Conservation (phyloP, 1,140 invertebrate genomes). For the Heterodera carotae region DNA sequence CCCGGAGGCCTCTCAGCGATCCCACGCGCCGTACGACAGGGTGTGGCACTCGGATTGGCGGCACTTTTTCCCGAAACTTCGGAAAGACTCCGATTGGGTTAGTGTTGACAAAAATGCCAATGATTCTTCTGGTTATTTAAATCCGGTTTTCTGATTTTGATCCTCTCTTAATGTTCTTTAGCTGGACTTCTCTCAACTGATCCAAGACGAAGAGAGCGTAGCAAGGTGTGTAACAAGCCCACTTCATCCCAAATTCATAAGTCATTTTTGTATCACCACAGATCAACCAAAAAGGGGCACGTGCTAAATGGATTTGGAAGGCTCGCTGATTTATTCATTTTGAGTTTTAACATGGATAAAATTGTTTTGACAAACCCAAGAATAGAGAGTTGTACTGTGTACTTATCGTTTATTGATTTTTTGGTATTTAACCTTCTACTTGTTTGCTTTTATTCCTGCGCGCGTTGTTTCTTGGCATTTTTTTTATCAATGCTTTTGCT, state of each 20-base stretch:
- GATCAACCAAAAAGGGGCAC: slow-evolving; percentile 80
- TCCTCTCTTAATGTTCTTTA: slow-evolving; percentile 65
- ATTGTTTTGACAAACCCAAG: neutral
- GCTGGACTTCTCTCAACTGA: slow-evolving; percentile 87
- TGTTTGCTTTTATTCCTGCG: too few relatives aligned
- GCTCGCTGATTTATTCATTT: slow-evolving; percentile 30
- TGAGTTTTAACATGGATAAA: neutral
- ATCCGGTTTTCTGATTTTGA: slow-evolving; percentile 1
- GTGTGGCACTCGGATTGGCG: slow-evolving; percentile 50
- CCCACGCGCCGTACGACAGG: slow-evolving; percentile 56
- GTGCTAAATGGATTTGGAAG: slow-evolving; percentile 86
- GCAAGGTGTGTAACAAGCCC: too few relatives aligned
- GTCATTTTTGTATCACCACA: neutral
- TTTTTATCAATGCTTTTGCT: too few relatives aligned
- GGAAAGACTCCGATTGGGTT: slow-evolving; percentile 50
- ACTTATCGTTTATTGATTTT: too few relatives aligned
- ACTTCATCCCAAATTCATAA: too few relatives aligned
- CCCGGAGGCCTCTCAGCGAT: slow-evolving; percentile 49
- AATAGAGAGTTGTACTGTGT: too few relatives aligned
- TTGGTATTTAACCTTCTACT: too few relatives aligned
- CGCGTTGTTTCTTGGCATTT: too few relatives aligned
- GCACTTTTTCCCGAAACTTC: slow-evolving; percentile 55
- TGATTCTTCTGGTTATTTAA: too few relatives aligned
- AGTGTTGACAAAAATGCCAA: slow-evolving; percentile 37
- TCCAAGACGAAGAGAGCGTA: slow-evolving; percentile 78